These are phyloP conservation scores for Heliconius ismenius DNA, from an alignment of 2,888 invertebrate species.

Conservation along the genomic window DNA sequence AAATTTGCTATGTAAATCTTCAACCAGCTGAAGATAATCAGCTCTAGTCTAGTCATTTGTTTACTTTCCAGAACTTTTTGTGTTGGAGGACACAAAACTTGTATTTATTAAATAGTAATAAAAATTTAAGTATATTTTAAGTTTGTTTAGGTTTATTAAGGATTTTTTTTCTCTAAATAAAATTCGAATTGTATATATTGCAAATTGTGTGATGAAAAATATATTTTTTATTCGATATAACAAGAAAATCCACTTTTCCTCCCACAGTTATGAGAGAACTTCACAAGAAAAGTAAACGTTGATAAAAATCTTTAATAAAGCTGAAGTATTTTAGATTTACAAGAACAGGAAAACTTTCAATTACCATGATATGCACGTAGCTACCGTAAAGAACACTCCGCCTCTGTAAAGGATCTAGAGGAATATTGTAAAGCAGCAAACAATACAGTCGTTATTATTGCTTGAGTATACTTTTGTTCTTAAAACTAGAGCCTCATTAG, in stretches of 20 bases:
- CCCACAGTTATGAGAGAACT: not conserved
- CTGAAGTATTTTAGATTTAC: not conserved
- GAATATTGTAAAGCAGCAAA: conserved; percentile 15
- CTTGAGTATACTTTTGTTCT: conserved; percentile 11
- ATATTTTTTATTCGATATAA: not conserved
- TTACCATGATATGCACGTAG: conserved; percentile 19
- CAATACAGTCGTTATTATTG: conserved; percentile 20
- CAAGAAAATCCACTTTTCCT: not conserved
- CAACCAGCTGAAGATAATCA: too few species aligned
- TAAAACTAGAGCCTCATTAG: conserved; percentile 15
- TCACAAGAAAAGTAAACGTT: not conserved
- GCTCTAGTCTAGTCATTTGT: too few species aligned
- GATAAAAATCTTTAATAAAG: not conserved
- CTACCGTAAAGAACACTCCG: not conserved
- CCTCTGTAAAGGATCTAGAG: conserved; percentile 1
- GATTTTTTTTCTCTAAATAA: too few species aligned
- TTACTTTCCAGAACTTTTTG: too few species aligned
- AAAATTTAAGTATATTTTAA: too few species aligned
- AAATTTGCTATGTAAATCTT: too few species aligned
- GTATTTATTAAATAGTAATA: too few species aligned
- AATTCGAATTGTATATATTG: not conserved
- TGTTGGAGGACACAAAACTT: too few species aligned
- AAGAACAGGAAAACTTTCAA: conserved; percentile 17
- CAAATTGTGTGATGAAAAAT: not conserved
- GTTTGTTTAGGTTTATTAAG: too few species aligned